phyloP scores from a whole-genome alignment of 2,113 vertebrate species.

The Fukomys damarensis region DNA sequence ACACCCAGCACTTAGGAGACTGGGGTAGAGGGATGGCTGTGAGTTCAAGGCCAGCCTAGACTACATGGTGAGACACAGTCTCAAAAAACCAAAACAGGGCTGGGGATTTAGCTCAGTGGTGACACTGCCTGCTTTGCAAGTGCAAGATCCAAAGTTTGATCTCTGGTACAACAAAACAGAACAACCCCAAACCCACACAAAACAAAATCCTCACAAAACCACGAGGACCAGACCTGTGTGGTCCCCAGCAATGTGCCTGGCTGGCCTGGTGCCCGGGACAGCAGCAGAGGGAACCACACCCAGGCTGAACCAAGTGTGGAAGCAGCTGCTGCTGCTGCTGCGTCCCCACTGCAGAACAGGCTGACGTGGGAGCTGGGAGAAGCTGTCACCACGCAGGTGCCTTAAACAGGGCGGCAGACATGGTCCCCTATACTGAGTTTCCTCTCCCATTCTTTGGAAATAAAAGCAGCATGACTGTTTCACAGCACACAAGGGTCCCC shows the following conservation, averaged over 20 bases:
- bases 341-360: too few relatives aligned
- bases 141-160: too few relatives aligned
- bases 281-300: background rate
- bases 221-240: background rate
- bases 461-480: slow-evolving; percentile 16
- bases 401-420: background rate
- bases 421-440: background rate
- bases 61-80: background rate
- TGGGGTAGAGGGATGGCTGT: background rate
- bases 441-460: background rate
- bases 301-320: background rate
- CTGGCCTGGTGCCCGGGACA: background rate
- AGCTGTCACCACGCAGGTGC: background rate
- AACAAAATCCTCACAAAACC: background rate
- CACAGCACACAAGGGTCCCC: background rate
- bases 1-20: background rate
- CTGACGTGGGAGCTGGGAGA: background rate
- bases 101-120: too few relatives aligned
- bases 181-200: background rate
- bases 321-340: too few relatives aligned
- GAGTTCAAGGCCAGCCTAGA: background rate
- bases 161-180: background rate
- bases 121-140: too few relatives aligned
- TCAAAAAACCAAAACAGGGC: background rate
- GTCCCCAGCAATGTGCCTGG: background rate